These are phyloP conservation scores for Anser cygnoides DNA, from an alignment of 2,113 vertebrate species.

Conservation along the genomic window DNA sequence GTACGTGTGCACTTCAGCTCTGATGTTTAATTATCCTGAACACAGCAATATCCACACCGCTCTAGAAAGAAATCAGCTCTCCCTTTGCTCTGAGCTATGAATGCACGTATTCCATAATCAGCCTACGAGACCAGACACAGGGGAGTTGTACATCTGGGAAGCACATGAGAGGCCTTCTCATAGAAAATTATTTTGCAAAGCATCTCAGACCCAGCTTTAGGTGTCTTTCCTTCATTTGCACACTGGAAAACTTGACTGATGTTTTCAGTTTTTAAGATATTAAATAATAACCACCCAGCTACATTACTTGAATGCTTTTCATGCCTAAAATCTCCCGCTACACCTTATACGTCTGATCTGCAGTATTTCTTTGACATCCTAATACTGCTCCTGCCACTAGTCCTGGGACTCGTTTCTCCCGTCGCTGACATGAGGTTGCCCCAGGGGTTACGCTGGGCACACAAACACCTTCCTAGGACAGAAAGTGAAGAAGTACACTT, in stretches of 20 bases:
- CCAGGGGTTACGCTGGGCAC: neutral
- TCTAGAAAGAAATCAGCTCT: neutral
- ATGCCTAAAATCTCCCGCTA: neutral
- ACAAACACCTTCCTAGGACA: neutral
- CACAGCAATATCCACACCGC: neutral
- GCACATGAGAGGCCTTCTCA: slow-evolving; percentile 25
- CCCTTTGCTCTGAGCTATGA: slow-evolving; percentile 22
- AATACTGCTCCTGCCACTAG: neutral
- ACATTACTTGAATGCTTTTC: neutral
- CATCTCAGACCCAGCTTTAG: neutral
- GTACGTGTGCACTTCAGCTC: neutral
- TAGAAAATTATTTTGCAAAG: neutral
- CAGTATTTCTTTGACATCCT: neutral
- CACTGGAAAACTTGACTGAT: neutral
- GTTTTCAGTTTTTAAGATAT: neutral
- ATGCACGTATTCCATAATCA: neutral
- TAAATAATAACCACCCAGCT: neutral
- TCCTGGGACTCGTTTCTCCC: neutral
- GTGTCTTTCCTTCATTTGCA: neutral
- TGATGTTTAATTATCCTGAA: neutral
- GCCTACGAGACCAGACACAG: neutral
- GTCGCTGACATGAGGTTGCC: neutral
- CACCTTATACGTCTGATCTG: neutral
- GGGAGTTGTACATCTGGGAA: slow-evolving; percentile 55
- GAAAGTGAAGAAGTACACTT: neutral